Conservation (phyloP, 2,113 vertebrate genomes). For the Trachemys scripta region DNA sequence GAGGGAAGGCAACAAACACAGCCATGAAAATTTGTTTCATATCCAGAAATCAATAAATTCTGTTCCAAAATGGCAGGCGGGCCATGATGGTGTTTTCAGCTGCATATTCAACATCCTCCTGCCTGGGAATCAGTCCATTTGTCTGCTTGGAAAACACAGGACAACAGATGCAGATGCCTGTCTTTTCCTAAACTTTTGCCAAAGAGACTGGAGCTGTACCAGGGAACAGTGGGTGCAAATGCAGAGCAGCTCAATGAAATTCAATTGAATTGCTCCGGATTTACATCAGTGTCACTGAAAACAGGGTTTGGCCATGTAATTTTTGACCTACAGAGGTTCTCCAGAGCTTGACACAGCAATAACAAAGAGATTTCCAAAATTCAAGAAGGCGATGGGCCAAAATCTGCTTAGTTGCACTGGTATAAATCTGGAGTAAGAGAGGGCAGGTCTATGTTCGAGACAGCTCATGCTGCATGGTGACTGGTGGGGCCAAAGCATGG, state of each 20-base stretch:
- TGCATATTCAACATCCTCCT: background rate
- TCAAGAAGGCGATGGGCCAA: background rate
- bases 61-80: rapidly evolving
- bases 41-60: constrained; percentile 21
- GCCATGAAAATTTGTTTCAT: constrained; percentile 35
- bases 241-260: background rate
- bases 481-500: background rate
- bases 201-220: background rate
- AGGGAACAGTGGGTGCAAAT: background rate
- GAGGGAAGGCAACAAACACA: background rate
- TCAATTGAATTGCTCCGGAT: background rate
- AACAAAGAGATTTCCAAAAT: background rate
- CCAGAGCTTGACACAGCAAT: background rate
- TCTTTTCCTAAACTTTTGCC: constrained; percentile 8
- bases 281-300: background rate
- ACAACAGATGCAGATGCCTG: background rate
- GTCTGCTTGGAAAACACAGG: background rate
- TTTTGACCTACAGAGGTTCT: background rate
- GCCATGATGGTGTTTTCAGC: background rate
- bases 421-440: background rate
- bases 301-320: background rate
- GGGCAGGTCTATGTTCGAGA: background rate
- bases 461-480: background rate
- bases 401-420: background rate
- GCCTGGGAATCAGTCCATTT: background rate